These are phyloP conservation scores for Drosophila mimetica DNA, from an alignment of 2,888 invertebrate species.

Conservation along the genomic window DNA sequence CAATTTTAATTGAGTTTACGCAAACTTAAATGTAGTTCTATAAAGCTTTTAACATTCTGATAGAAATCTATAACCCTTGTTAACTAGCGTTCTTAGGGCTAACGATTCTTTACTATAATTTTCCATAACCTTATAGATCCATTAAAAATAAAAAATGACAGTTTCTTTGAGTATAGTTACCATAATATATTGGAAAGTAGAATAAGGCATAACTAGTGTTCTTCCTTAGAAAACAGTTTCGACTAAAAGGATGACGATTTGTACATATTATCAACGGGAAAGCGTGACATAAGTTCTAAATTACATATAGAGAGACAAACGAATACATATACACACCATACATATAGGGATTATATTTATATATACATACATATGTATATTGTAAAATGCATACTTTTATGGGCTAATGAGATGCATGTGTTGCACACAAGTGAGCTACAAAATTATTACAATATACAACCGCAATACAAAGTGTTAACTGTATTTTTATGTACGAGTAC, in stretches of 20 bases:
- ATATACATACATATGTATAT: constrained; percentile 15
- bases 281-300: constrained; percentile 78
- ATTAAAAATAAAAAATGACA: too few relatives aligned
- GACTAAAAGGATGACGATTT: constrained; percentile 6
- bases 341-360: constrained; percentile 25
- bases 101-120: not conserved
- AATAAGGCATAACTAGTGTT: constrained; percentile 13
- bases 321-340: constrained; percentile 12
- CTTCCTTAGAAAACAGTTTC: constrained; percentile 22
- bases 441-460: constrained; percentile 12
- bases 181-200: constrained; percentile 7
- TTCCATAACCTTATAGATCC: not conserved
- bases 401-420: not conserved
- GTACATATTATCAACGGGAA: constrained; percentile 48
- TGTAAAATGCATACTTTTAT: constrained; percentile 15
- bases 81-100: not conserved
- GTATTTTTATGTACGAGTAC: constrained; percentile 37
- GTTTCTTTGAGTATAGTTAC: not conserved
- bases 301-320: constrained; percentile 51
- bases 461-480: constrained; percentile 40
- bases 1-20: constrained; percentile 7
- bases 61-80: not conserved
- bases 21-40: not conserved
- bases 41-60: not conserved
- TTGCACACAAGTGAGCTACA: constrained; percentile 7